Evolutionary conservation across 2,888 invertebrate genomes (phyloP).

Genomic region (Osedax frankpressi): DNA sequence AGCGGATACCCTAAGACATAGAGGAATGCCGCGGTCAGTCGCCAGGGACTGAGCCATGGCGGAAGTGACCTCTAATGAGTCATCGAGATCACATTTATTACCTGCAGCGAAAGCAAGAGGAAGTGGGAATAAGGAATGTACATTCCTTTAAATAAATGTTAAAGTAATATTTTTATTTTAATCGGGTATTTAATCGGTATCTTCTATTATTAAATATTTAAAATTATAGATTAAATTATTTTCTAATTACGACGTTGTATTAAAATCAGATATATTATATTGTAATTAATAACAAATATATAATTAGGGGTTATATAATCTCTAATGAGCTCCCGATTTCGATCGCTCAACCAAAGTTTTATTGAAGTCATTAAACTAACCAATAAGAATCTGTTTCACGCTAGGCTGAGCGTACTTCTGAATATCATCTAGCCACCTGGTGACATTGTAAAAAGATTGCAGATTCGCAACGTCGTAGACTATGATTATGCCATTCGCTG

Average conservation of each 20-base stretch:
- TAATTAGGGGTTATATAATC: too few species aligned
- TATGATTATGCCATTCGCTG: slow-evolving; percentile 90
- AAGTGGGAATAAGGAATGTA: background rate
- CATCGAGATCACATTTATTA: background rate
- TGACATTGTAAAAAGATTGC: slow-evolving; percentile 75
- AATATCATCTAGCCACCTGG: slow-evolving; percentile 91
- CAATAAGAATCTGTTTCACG: slow-evolving; percentile 76
- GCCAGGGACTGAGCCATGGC: background rate
- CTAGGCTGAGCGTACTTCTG: slow-evolving; percentile 81
- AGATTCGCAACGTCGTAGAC: slow-evolving; percentile 90
- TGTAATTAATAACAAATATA: too few species aligned
- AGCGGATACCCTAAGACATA: background rate
- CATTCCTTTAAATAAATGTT: too few species aligned
- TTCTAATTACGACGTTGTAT: too few species aligned
- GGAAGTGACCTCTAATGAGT: background rate
- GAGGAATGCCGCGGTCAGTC: background rate
- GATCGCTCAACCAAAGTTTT: too few species aligned
- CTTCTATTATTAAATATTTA: too few species aligned
- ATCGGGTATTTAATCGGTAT: too few species aligned
- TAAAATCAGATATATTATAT: too few species aligned
- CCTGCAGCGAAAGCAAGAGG: background rate
- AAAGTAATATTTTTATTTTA: too few species aligned
- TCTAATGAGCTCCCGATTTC: too few species aligned
- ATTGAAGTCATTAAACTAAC: slow-evolving; percentile 50
- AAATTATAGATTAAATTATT: too few species aligned